Evolutionary conservation across 2,797 vertebrate species (phyloP).

Genomic region (Danio kyathit): DNA sequence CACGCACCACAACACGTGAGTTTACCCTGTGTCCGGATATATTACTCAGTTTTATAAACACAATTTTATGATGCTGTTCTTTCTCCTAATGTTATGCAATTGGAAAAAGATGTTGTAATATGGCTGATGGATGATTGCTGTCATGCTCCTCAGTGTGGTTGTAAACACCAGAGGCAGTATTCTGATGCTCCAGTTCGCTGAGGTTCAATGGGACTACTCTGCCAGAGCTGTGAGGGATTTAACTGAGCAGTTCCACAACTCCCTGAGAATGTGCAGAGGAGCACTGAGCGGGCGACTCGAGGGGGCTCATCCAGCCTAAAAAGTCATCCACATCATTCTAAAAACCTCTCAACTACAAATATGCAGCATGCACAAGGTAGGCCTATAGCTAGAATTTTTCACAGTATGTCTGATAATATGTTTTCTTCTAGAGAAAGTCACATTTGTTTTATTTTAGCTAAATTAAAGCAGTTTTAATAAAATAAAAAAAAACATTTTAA

Average conservation of each 20-base stretch:
- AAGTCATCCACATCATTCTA: slow-evolving; percentile 50
- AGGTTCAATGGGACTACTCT: slow-evolving; percentile 83
- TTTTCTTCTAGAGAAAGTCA: too few species aligned
- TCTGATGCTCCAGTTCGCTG: slow-evolving; percentile 82
- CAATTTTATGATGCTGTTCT: neutral
- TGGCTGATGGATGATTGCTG: slow-evolving; percentile 7
- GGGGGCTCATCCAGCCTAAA: slow-evolving; percentile 49
- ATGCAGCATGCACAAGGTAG: slow-evolving; percentile 62
- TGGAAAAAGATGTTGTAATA: neutral
- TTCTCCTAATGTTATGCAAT: neutral
- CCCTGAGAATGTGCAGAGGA: slow-evolving; percentile 35
- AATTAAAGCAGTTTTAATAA: too few species aligned
- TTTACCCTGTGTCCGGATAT: neutral
- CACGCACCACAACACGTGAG: slow-evolving; percentile 80
- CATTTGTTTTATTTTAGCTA: too few species aligned
- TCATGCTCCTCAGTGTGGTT: slow-evolving; percentile 77
- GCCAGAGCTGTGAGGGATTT: neutral
- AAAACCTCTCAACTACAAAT: slow-evolving; percentile 32
- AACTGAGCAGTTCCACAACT: neutral
- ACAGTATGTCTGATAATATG: too few species aligned
- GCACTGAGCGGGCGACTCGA: neutral
- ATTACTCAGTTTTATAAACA: neutral
- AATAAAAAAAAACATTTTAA: too few species aligned
- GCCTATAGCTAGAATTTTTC: too few species aligned
- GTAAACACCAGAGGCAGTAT: slow-evolving; percentile 79